Evolutionary conservation across 2,888 invertebrate genomes (phyloP), one percentile per base, ranked within the genome.

Genomic region (Aporophyla lueneburgensis): DNA sequence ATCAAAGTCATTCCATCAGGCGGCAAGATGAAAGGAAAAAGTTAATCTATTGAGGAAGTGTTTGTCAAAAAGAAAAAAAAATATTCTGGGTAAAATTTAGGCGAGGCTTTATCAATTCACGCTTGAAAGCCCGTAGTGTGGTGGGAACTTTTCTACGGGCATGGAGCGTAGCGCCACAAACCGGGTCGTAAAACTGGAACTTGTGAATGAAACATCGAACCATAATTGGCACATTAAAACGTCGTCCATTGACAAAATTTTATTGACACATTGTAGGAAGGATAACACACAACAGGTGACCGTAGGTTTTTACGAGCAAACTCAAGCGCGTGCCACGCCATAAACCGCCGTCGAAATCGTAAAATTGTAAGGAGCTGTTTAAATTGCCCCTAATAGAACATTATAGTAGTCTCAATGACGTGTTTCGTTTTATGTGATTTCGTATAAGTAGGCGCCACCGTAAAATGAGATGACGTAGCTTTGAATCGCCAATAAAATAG

Each of bases 231-330:
- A 91, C 92, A 94, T 94, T 94, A 94, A 94, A 94, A 93, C 89
- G 91, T 90, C 92, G 91, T 89, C 92, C 94, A 95, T 94, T 95
- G 95, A 94, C 93, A 90, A 93, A 93, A 93, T 93, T 94, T 94
- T 94, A 95, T 94, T 93, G 93, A 92, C 93, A 93, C 91, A 93
- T 92, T 92, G 92, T 91, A 91, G 92, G 86, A 89, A 91, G 91
- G 91, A 92, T 92, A 92, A 90, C 91, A 90, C 86, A 93, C 95
- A 95, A 95, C 96, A 96, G 96, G 96, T 96, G 96, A 96, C 96
- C 95, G 94, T 91, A 92, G 92, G 92, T 95, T 95, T 94, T 94
- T 96, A 96, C 94, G 95, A 94, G 89, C 94, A 87, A 91, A 92
- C 87, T 90, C 87, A 89, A 90, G 92, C 94, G 93, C 93, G 94